Percentiles rank a stretch among this genome's conserved stretches.
These are phyloP conservation scores for Drosophila truncata DNA, from an alignment of 1,140 invertebrate species.

Conservation along the genomic window DNA sequence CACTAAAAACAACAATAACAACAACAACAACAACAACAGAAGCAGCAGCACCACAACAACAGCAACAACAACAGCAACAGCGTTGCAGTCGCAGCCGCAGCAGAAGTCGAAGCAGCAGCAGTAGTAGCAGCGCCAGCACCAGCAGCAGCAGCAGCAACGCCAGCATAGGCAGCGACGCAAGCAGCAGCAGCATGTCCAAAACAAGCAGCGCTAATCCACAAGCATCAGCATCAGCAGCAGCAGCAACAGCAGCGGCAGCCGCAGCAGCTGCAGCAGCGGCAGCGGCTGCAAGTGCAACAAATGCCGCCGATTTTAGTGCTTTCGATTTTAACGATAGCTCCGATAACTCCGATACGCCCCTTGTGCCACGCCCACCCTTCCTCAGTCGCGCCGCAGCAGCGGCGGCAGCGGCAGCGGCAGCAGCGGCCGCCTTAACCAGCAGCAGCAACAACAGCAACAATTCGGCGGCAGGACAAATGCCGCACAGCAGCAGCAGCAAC, in stretches of 20 bases:
- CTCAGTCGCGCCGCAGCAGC: slow-evolving; percentile 74
- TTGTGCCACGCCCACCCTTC: slow-evolving; percentile 77
- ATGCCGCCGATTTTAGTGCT: slow-evolving; percentile 75
- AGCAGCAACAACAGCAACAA: slow-evolving; percentile 57
- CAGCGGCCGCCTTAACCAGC: slow-evolving; percentile 58
- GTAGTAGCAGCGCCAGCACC: slow-evolving; percentile 26
- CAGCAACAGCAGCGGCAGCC: slow-evolving; percentile 19
- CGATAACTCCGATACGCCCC: slow-evolving; percentile 81
- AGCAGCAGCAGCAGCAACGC: slow-evolving; percentile 38
- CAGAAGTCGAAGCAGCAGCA: slow-evolving; percentile 23
- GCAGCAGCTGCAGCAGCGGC: slow-evolving; percentile 46
- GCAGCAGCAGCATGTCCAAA: slow-evolving; percentile 59
- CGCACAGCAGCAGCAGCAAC: slow-evolving; percentile 41
- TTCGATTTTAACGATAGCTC: slow-evolving; percentile 84
- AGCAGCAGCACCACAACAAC: not conserved
- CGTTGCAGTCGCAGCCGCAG: slow-evolving; percentile 30
- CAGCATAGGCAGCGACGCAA: slow-evolving; percentile 46
- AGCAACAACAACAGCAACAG: slow-evolving; percentile 26
- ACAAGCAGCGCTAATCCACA: slow-evolving; percentile 32
- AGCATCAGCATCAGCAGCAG: slow-evolving; percentile 21
- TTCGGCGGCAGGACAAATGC: slow-evolving; percentile 36
- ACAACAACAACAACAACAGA: not conserved
- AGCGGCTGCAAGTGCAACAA: slow-evolving; percentile 46
- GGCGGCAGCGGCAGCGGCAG: slow-evolving; percentile 60
- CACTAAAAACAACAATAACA: slow-evolving; percentile 29